Base-by-base conservation (phyloP, 2,888 invertebrate species). In the Therioaphis trifolii region DNA sequence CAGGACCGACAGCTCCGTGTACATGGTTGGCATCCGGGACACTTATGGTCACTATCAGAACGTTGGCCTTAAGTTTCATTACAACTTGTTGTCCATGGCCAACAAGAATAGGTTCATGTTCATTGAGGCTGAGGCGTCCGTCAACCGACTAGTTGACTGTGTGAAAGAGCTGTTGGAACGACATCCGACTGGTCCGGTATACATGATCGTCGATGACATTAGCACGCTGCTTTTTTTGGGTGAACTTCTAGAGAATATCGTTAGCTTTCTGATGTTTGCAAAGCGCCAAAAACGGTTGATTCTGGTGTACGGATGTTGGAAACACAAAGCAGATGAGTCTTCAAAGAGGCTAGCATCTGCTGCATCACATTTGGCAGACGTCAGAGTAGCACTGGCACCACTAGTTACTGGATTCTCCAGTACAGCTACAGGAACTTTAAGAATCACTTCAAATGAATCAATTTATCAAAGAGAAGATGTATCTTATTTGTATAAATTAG, bases 41-140 rank as follows among this genome's bases (percentile, higher is more conserved):
- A 49, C 72, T 2, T 82, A 71, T 40, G 72, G 80, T 18, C 80
- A 82, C 35, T 82, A 82, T 18, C 80, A 82, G 21, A 82, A 49
- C 4, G 3, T 82, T 9, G 72, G 80, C 7, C 9, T 74, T 11
- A 82, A 82, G 29, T 63, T 63, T 12, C 71, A 72, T 35, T 82
- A 82, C 49, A 72, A 82, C 24, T 24, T 82, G 35, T n/a, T 72
- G 63, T 72, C 61, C 0, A 82, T 82, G 80, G 61, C 49, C 21
- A 72, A 72, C 18, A 61, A 72, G 21, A 46, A 52, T 0, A 40
- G 80, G 9, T 82, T 82, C 7, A 2, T 2, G 14, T 82, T 74
- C 18, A 15, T 63, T 14, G 80, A 82, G 9, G 18, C 61, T 7
- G 24, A 14, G 0, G 4, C 14, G 11, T 35, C 63, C 5, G n/a